phyloP scores from a whole-genome alignment of 2,113 vertebrate genomes.

The Tetraodon nigroviridis region DNA sequence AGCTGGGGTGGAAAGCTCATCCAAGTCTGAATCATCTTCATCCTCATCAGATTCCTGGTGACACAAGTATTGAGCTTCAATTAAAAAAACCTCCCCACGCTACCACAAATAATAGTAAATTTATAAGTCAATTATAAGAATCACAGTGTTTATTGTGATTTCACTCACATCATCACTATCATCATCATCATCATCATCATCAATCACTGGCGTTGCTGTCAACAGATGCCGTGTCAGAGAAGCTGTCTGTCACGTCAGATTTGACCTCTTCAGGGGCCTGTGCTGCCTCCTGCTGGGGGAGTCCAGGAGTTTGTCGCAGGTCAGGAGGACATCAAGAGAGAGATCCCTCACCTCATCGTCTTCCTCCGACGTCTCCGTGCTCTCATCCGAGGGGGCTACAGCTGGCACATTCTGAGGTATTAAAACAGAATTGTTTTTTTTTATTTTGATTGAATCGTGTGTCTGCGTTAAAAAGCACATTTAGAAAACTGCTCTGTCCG shows the following conservation, averaged over 20 bases:
- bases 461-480: background rate
- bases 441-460: background rate
- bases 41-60: conserved; percentile 63
- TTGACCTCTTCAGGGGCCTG: conserved; percentile 13
- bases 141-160: background rate
- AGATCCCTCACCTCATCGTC: conserved; percentile 48
- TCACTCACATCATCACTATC: conserved; percentile 58
- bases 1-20: conserved; percentile 50
- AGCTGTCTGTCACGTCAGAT: conserved; percentile 17
- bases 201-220: conserved; percentile 43
- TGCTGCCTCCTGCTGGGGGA: conserved; percentile 13
- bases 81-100: no score
- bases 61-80: background rate
- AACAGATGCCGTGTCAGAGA: conserved; percentile 39
- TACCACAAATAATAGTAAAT: no score
- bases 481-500: no score
- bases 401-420: conserved; percentile 38
- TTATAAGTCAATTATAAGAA: no score
- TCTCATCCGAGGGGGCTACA: conserved; percentile 59
- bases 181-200: conserved; percentile 33
- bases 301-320: background rate
- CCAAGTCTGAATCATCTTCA: conserved; percentile 58
- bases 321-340: background rate
- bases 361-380: conserved; percentile 59
- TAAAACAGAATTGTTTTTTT: no score